phyloP scores from a whole-genome alignment of 1,140 invertebrate genomes.

The Diachasma alloeum region DNA sequence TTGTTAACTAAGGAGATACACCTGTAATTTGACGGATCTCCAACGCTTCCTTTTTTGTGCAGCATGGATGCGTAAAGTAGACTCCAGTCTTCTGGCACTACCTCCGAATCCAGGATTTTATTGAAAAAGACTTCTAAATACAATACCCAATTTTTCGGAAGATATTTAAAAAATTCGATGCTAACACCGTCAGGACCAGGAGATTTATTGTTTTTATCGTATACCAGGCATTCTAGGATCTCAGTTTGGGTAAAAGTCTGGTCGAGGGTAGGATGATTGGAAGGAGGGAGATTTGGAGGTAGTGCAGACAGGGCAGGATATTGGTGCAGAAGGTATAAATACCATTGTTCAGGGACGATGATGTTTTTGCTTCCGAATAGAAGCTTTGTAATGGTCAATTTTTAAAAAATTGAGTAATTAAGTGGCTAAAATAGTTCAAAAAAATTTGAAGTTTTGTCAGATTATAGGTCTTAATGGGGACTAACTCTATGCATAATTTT shows the following conservation, averaged over 20 bases:
- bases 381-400: no score
- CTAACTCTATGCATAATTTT: no score
- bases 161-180: conserved; percentile 21
- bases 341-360: no score
- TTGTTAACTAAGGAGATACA: conserved; percentile 26
- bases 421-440: no score
- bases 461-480: no score
- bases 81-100: background rate
- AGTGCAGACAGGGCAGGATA: no score
- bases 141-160: conserved; percentile 20
- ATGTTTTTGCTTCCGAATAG: no score
- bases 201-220: background rate
- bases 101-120: background rate
- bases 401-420: no score
- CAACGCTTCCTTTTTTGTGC: background rate
- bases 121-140: conserved; percentile 25
- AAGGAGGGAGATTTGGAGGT: no score
- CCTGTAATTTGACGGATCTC: conserved; percentile 6
- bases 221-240: background rate
- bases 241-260: background rate
- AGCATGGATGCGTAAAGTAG: background rate
- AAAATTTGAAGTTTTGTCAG: no score
- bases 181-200: background rate
- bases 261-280: background rate
- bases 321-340: no score